Evolutionary conservation across 2,113 vertebrate species (phyloP).

Genomic region (Oncorhynchus clarkii): DNA sequence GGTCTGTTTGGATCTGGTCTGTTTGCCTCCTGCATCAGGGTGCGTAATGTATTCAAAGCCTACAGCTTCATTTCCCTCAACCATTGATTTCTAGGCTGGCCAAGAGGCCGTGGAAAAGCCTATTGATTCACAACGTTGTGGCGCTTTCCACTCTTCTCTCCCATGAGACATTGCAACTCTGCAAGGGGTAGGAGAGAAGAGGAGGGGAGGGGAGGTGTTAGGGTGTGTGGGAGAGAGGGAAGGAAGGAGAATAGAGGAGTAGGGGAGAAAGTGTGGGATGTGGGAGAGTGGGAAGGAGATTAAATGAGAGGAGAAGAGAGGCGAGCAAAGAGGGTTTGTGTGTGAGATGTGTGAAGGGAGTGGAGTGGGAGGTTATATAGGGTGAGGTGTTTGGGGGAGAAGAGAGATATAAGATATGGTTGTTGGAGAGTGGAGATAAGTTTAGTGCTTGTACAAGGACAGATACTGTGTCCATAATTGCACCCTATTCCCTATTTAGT

Average conservation of each 20-base stretch:
- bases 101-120: constrained; percentile 51
- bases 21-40: constrained; percentile 38
- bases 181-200: constrained; percentile 1
- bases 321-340: neutral
- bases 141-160: constrained; percentile 32
- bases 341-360: neutral
- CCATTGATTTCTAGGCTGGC: constrained; percentile 60
- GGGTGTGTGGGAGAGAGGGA: too few species aligned
- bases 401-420: too few species aligned
- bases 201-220: neutral
- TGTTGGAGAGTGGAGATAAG: too few species aligned
- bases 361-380: too few species aligned
- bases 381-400: too few species aligned
- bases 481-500: too few species aligned
- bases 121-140: constrained; percentile 57
- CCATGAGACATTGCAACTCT: constrained; percentile 11
- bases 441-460: too few species aligned
- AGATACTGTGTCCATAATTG: too few species aligned
- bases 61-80: constrained; percentile 64
- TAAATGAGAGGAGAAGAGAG: too few species aligned
- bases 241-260: neutral
- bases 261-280: neutral
- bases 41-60: constrained; percentile 65
- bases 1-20: neutral
- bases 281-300: neutral